These are phyloP conservation scores for Nemotelus nigrinus DNA, from an alignment of 2,888 invertebrate species.

Conservation along the genomic window DNA sequence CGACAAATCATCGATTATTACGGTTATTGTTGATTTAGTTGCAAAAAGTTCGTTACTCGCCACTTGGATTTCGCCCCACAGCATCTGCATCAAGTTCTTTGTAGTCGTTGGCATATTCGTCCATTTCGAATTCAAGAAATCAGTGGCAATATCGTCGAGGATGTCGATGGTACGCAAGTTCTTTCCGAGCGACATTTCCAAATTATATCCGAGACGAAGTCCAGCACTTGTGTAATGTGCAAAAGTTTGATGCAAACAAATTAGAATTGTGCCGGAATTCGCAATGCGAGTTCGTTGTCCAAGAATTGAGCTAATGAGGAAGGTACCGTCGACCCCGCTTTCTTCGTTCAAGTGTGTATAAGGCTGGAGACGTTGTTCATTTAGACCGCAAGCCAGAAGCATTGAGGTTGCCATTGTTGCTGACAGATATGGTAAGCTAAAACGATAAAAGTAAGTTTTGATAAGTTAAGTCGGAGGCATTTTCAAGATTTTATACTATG, in stretches of 20 bases:
- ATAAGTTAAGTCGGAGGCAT: neutral
- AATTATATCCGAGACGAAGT: constrained; percentile 77
- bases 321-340: constrained; percentile 76
- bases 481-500: neutral
- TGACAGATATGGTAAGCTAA: neutral
- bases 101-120: constrained; percentile 53
- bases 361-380: constrained; percentile 68
- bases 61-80: constrained; percentile 65
- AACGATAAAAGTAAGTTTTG: constrained; percentile 1
- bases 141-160: constrained; percentile 65
- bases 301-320: constrained; percentile 74
- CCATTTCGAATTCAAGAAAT: constrained; percentile 62
- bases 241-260: constrained; percentile 76
- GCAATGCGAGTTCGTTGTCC: constrained; percentile 72
- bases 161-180: constrained; percentile 68
- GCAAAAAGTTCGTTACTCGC: constrained; percentile 62
- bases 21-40: constrained; percentile 65
- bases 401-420: constrained; percentile 71
- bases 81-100: constrained; percentile 62
- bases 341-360: constrained; percentile 76
- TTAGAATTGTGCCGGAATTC: constrained; percentile 69
- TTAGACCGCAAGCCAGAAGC: constrained; percentile 71
- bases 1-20: constrained; percentile 78
- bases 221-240: constrained; percentile 80
- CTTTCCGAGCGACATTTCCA: constrained; percentile 67